Evolutionary conservation across 2,888 invertebrate species (phyloP).

Genomic region (Nomada lathburiana): DNA sequence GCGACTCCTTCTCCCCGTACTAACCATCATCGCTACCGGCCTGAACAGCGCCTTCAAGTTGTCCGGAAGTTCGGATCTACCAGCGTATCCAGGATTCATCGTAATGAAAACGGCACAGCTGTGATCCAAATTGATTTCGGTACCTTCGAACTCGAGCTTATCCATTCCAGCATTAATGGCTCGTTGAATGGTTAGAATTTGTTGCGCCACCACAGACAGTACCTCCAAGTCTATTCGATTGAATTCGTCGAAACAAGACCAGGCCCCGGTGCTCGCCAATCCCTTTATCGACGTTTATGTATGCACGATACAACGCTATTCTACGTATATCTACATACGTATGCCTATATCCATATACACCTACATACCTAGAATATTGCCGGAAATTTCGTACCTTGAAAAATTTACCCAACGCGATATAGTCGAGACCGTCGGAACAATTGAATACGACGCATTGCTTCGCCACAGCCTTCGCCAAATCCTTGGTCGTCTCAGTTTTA

Average conservation of each 20-base stretch:
- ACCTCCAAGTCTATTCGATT: slow-evolving; percentile 88
- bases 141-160: slow-evolving; percentile 86
- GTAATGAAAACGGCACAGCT: slow-evolving; percentile 87
- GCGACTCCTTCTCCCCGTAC: not conserved
- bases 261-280: slow-evolving; percentile 86
- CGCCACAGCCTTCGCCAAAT: slow-evolving; percentile 88
- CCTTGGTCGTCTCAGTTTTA: slow-evolving; percentile 88
- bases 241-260: slow-evolving; percentile 88
- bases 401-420: slow-evolving; percentile 88
- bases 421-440: slow-evolving; percentile 89
- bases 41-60: slow-evolving; percentile 87
- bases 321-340: no score
- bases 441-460: slow-evolving; percentile 90
- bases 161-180: slow-evolving; percentile 85
- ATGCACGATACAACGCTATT: no score
- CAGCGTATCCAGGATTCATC: slow-evolving; percentile 88
- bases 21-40: slow-evolving; percentile 88
- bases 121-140: slow-evolving; percentile 86
- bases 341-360: not conserved
- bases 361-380: not conserved
- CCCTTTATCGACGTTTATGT: slow-evolving; percentile 77
- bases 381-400: slow-evolving; percentile 82
- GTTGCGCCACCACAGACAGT: slow-evolving; percentile 88
- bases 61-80: slow-evolving; percentile 87
- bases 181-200: slow-evolving; percentile 87